These are phyloP conservation scores for Branchellion lobata DNA, from an alignment of 2,888 invertebrate species.

Conservation along the genomic window DNA sequence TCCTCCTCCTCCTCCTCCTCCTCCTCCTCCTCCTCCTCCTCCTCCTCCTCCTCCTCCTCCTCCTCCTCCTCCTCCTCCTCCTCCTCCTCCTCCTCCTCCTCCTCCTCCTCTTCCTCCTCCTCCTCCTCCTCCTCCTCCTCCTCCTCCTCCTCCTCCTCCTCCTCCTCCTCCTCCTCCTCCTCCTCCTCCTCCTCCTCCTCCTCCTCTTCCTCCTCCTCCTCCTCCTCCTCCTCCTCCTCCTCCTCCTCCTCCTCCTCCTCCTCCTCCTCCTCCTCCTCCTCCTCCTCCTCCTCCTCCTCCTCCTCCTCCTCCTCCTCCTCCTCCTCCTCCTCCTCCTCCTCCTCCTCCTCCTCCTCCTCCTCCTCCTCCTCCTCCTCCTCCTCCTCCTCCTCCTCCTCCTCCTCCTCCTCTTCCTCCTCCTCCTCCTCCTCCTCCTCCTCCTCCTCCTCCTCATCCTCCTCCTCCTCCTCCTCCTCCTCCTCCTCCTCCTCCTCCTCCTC, in stretches of 20 bases:
- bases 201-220: neutral
- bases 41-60: neutral
- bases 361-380: conserved; percentile 26
- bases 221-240: neutral
- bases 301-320: neutral
- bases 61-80: neutral
- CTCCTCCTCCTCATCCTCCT: too few species aligned
- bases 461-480: too few species aligned
- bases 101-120: neutral
- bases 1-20: neutral
- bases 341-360: neutral
- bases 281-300: neutral
- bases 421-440: too few species aligned
- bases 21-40: neutral
- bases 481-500: too few species aligned
- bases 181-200: neutral
- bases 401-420: neutral
- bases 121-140: neutral
- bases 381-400: conserved; percentile 27
- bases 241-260: neutral
- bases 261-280: neutral
- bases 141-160: neutral
- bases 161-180: neutral
- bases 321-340: neutral
- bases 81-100: neutral